Evolutionary conservation across 2,113 vertebrate species (phyloP), one percentile per base, ranked within the genome.

Genomic region (Ptyas mucosa): DNA sequence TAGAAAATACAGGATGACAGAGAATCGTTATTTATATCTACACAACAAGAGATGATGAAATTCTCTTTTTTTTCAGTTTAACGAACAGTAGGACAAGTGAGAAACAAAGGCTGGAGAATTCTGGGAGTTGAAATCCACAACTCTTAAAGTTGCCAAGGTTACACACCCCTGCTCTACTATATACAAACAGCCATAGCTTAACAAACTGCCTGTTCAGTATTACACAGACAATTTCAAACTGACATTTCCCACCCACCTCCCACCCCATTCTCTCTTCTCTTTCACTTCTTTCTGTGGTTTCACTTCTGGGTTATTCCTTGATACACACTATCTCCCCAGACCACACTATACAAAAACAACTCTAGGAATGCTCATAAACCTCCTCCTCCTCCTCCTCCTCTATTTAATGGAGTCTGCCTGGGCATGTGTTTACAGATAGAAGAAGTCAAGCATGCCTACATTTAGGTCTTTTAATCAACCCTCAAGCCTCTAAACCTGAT

Each of bases 201-300:
- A 81, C 69, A 81, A 81, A 81, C 34, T 81, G 20, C 34, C 14
- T 18, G 14, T 34, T 75, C 69, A 39, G 18, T 39, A 39, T 39
- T 81, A 81, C 69, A 75, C n/a, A 39, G 69, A 39, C 69, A 34
- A 81, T 20, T 81, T 81, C 6, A 81, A 81, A 81, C 18, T 15
- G 15, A 69, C 12, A 26, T 6, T 1, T 34, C 0, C 0, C 0
- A n/a, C n/a, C n/a, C n/a, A n/a, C n/a, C n/a, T n/a, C 5, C 10
- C 53, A 3, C 54, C 1, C 55, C 15, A 39, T 6, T 1, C 0
- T 8, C 69, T 81, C 69, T 81, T 81, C 69, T 39, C 34, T 18
- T 75, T 34, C n/a, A 75, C n/a, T 20, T 75, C n/a, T 75, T 75
- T 39, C 6, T 18, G 29, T 39, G n/a, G 2, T 81, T 81, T 81